Base-by-base conservation (phyloP, 2,888 invertebrate species). In the Phorcus lineatus region DNA sequence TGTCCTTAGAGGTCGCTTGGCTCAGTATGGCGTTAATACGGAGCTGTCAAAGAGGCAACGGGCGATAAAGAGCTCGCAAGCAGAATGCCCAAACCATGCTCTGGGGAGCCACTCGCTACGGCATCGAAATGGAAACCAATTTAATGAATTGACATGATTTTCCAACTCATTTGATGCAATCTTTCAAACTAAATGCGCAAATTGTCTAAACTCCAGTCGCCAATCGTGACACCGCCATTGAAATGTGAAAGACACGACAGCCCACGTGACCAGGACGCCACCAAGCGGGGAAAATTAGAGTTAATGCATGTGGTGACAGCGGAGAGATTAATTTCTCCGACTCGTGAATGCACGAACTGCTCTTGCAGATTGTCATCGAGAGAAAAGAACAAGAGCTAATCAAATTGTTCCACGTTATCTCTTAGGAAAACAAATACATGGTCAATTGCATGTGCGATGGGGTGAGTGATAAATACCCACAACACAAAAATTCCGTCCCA, bases 101-200 rank as follows among this genome's bases (percentile, higher is more conserved):
- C 76, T 13, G n/a, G 76, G 76, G 76, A 76, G 11, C 31, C 7
- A 76, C 54, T 17, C 31, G 19, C n/a, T 55, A 17, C 76, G 55
- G 53, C 54, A 55, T 17, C 24, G 53, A 75, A 75, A 75, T 53
- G 53, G 75, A 75, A 75, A 75, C 55, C 54, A 76, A 76, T 76
- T 76, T 76, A 76, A 76, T 76, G 54, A 76, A 76, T 54, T 55
- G 76, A 76, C 76, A 76, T 54, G 76, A 76, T 76, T 76, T 76
- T 76, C 55, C 55, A 55, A 55, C 31, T 76, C 76, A 76, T 76
- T 76, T 76, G 36, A 76, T 55, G 76, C 76, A 76, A 76, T 76
- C 76, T 76, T 76, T 76, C 76, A 76, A 54, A 54, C 76, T 76
- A 76, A 76, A 53, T 76, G 76, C 53, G 53, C 76, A 76, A 76